Evolutionary conservation across 1,140 invertebrate species (phyloP).

Genomic region (honey bee (Apis mellifera)): DNA sequence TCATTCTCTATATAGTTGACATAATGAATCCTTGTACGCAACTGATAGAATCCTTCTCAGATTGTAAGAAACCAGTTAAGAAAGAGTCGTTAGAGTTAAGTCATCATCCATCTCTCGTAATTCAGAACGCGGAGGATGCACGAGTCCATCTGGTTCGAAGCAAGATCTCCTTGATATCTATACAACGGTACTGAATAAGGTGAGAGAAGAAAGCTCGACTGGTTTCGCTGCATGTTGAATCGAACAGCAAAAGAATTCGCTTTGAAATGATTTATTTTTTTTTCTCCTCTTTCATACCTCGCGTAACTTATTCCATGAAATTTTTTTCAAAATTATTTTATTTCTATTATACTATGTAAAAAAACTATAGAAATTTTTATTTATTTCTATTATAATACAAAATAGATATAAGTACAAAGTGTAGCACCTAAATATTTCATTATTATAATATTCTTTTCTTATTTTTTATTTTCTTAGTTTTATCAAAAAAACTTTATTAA

Average conservation of each 20-base stretch:
- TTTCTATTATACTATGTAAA: background rate
- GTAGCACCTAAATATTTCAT: no score
- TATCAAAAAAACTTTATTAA: no score
- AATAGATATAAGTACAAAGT: no score
- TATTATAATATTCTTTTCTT: no score
- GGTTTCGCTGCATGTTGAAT: constrained; percentile 4
- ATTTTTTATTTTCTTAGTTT: no score
- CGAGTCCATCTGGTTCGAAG: background rate
- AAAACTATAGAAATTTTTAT: no score
- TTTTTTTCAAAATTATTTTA: constrained; percentile 16
- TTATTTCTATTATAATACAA: no score
- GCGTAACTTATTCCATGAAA: background rate
- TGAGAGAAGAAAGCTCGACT: constrained; percentile 17
- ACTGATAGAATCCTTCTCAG: background rate
- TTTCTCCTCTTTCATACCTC: background rate
- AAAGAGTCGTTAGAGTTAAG: constrained; percentile 20
- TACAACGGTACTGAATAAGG: constrained; percentile 14
- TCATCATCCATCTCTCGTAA: constrained; percentile 41
- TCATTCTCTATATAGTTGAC: background rate
- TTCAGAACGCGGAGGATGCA: constrained; percentile 17
- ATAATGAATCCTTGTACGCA: background rate
- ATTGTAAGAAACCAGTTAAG: background rate
- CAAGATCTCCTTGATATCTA: constrained; percentile 15
- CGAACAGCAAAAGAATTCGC: constrained; percentile 17
- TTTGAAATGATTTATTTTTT: background rate